Percentiles rank a stretch among this genome's conserved stretches.
Evolutionary conservation across 2,888 invertebrate species (phyloP).

Genomic region (Pristionchus exspectatus): DNA sequence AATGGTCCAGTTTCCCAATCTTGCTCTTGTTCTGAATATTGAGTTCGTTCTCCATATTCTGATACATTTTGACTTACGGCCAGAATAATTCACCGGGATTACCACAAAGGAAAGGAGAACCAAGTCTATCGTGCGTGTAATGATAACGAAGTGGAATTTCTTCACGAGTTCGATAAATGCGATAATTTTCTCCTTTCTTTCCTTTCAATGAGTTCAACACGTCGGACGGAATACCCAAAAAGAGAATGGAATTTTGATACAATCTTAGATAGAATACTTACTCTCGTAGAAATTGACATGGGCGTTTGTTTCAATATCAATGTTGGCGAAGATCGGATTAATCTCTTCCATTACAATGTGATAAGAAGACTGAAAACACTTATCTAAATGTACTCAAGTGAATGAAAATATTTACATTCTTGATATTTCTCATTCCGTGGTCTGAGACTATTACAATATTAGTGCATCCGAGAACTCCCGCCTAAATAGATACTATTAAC

Average conservation of each 20-base stretch:
- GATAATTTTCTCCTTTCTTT: slow-evolving; percentile 8
- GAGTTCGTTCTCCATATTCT: neutral
- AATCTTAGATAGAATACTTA: neutral
- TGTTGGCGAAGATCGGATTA: neutral
- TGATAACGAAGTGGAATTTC: slow-evolving; percentile 48
- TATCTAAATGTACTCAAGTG: neutral
- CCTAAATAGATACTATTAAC: neutral
- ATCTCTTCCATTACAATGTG: neutral
- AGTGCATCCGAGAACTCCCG: slow-evolving; percentile 1
- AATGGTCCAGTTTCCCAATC: neutral
- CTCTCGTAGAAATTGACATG: neutral
- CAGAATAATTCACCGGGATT: slow-evolving; percentile 46
- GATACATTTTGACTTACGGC: neutral
- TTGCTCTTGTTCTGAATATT: neutral
- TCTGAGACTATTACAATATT: slow-evolving; percentile 16
- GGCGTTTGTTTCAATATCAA: neutral
- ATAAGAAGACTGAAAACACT: neutral
- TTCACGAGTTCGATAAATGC: neutral
- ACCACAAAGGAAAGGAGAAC: neutral
- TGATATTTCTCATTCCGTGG: slow-evolving; percentile 35
- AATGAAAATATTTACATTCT: neutral
- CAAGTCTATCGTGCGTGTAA: neutral
- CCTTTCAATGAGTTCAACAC: neutral
- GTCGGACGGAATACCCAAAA: neutral
- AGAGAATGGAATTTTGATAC: too few relatives aligned